A percentile compares a stretch with the other conserved stretches of the same genome.
Evolutionary conservation across 1,140 invertebrate genomes (phyloP).

Genomic region (Ostrea denselamellosa): DNA sequence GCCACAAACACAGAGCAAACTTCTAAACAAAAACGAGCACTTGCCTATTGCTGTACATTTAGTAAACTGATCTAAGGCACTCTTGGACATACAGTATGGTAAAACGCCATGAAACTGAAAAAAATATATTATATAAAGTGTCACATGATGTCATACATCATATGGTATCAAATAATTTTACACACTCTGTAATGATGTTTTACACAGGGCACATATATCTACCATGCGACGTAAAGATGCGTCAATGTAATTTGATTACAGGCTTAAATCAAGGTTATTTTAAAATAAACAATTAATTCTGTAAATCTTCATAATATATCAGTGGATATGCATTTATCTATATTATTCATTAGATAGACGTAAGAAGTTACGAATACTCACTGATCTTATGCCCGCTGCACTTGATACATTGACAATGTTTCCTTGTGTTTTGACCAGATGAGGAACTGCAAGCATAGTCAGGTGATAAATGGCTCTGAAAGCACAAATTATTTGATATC

Average conservation of each 20-base stretch:
- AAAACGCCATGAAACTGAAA: conserved; percentile 80
- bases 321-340: too few relatives aligned
- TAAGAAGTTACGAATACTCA: conserved; percentile 66
- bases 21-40: neutral
- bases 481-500: neutral
- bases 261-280: too few relatives aligned
- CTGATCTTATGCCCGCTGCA: conserved; percentile 88
- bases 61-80: conserved; percentile 93
- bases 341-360: too few relatives aligned
- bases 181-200: too few relatives aligned
- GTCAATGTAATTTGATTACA: too few relatives aligned
- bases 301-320: too few relatives aligned
- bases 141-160: too few relatives aligned
- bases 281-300: too few relatives aligned
- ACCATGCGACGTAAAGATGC: too few relatives aligned
- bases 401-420: conserved; percentile 90
- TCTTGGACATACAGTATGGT: conserved; percentile 93
- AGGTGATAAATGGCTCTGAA: conserved; percentile 50
- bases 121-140: neutral
- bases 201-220: too few relatives aligned
- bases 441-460: conserved; percentile 84
- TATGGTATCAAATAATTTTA: too few relatives aligned
- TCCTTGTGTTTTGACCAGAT: conserved; percentile 83
- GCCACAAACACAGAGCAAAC: neutral
- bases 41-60: conserved; percentile 85